Conservation (phyloP, 2,113 vertebrate species). For the Propithecus coquereli region DNA sequence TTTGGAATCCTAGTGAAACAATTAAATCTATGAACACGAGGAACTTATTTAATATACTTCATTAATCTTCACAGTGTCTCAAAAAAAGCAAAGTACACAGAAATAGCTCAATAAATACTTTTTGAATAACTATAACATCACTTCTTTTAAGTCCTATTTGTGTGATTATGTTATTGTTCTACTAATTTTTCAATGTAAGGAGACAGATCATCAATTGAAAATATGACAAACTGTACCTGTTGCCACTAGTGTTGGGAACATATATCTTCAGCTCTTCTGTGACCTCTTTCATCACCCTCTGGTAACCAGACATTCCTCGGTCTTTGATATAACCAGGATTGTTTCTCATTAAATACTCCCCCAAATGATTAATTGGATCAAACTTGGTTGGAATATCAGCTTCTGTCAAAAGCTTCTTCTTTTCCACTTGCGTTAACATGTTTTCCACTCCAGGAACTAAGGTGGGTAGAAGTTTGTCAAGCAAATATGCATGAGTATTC, state of each 20-base stretch:
- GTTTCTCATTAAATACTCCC: slow-evolving; percentile 85
- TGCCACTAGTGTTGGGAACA: slow-evolving; percentile 64
- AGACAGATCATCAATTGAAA: not conserved
- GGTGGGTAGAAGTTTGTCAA: slow-evolving; percentile 86
- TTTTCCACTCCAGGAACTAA: slow-evolving; percentile 81
- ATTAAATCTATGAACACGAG: not conserved
- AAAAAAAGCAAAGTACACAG: not conserved
- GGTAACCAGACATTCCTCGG: slow-evolving; percentile 72
- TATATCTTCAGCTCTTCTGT: slow-evolving; percentile 75
- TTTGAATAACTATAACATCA: not conserved
- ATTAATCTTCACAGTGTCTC: not conserved
- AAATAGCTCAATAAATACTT: slow-evolving; percentile 1
- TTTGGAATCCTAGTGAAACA: not conserved
- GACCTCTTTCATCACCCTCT: slow-evolving; percentile 77
- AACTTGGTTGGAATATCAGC: slow-evolving; percentile 68
- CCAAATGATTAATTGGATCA: slow-evolving; percentile 82
- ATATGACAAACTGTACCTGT: slow-evolving; percentile 77
- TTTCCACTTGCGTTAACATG: slow-evolving; percentile 80
- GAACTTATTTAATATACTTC: not conserved
- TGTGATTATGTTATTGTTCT: not conserved
- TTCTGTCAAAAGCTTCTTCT: slow-evolving; percentile 75
- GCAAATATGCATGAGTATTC: slow-evolving; percentile 78
- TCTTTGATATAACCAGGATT: slow-evolving; percentile 73
- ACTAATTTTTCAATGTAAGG: slow-evolving; percentile 24
- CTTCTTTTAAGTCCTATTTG: not conserved